phyloP scores from a whole-genome alignment of 2,113 vertebrate species.

The Pogona vitticeps region DNA sequence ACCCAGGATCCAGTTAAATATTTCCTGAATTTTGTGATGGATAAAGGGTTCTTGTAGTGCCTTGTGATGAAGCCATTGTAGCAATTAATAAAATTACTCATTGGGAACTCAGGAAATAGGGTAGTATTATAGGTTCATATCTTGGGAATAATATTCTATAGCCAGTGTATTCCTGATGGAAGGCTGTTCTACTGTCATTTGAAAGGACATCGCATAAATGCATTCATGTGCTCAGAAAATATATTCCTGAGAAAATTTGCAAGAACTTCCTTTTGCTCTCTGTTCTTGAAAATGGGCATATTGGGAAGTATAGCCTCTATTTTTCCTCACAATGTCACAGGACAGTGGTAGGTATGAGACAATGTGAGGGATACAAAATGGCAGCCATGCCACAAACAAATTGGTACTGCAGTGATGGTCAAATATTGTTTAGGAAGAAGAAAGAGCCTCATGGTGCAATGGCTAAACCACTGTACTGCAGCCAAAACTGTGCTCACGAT shows the following conservation, averaged over 20 bases:
- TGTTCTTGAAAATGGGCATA: background rate
- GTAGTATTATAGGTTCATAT: background rate
- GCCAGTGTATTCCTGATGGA: background rate
- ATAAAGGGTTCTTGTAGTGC: background rate
- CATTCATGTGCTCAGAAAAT: background rate
- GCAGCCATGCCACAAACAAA: background rate
- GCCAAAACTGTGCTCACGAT: too few relatives aligned
- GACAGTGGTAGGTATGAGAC: background rate
- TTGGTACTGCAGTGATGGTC: background rate
- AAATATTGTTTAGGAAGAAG: background rate
- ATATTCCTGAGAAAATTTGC: background rate
- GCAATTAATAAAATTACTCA: background rate
- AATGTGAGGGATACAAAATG: background rate
- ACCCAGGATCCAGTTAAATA: background rate
- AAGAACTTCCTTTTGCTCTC: background rate
- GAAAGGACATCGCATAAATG: background rate
- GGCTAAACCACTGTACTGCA: too few relatives aligned
- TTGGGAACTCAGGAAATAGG: background rate
- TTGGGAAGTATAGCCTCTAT: background rate
- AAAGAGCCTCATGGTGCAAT: too few relatives aligned
- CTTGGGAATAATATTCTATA: conserved; percentile 23
- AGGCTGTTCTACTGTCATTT: background rate
- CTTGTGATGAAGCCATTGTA: background rate
- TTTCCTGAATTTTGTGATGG: background rate
- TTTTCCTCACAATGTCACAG: background rate